Base-by-base conservation (phyloP, 2,797 vertebrate genomes). In the Megaceryle alcyon region DNA sequence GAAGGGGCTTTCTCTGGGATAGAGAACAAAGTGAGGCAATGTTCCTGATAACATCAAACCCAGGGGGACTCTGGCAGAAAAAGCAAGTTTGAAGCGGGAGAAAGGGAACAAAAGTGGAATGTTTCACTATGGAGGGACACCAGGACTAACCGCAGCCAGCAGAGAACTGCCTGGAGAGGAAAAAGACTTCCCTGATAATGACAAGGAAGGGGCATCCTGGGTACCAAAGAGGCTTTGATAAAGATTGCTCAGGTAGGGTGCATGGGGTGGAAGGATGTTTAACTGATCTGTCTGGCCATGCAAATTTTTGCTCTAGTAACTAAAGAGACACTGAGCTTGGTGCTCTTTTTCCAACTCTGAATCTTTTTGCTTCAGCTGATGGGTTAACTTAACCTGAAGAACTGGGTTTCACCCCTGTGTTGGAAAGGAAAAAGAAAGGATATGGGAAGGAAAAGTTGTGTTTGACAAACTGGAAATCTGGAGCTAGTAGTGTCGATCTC, bases 111-210 rank as follows among this genome's bases (percentile, higher is more conserved):
- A 71, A 82, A 70, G 28, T 31, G 29, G 5, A n/a, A 11, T 1
- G 33, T 31, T 43, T 68, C 35, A 11, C 49, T 57, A 14, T 2
- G 0, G 8, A 73, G 19, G 37, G 51, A 14, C n/a, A 22, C 9
- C 0, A 0, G 33, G 37, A 77, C 14, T 33, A 33, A 73, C 10
- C 25, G 7, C 0, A 1, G 51, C 14, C 1, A 3, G 2, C 4
- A 28, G 11, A 69, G 14, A 69, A 3, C 39, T 56, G 13, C 31
- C 39, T 5, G 2, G 31, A 43, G 44, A 48, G 25, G 57, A 19
- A 39, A 31, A 65, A 43, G 23, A 7, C 59, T 25, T 48, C 7
- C 12, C 18, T 4, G 2, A n/a, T 18, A 21, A 26, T 31, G 41
- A 17, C 1, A 2, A 78, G 54, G 59, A 54, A 88, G 9, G 29